These are phyloP conservation scores for Stigmatopora argus DNA, from an alignment of 2,113 vertebrate genomes.

Conservation along the genomic window DNA sequence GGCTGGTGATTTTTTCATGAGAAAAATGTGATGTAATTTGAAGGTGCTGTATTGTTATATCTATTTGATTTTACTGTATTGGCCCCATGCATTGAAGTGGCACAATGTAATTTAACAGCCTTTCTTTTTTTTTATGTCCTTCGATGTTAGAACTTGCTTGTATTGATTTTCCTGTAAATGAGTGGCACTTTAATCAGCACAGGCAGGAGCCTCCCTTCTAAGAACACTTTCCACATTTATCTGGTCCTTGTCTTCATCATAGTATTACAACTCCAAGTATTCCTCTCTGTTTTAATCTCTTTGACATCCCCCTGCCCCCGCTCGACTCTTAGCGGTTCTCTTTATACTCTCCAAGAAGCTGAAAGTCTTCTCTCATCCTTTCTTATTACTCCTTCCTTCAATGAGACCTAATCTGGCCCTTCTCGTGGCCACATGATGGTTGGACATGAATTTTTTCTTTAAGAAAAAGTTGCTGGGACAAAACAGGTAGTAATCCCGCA, in stretches of 20 bases:
- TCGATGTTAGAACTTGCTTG: constrained; percentile 2
- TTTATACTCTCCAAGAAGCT: constrained; percentile 12
- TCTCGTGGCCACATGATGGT: constrained; percentile 33
- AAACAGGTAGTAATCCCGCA: constrained; percentile 16
- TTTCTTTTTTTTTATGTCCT: background rate
- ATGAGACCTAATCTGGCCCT: constrained; percentile 16
- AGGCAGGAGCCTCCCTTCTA: constrained; percentile 13
- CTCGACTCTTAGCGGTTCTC: constrained; percentile 22
- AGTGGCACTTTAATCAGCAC: constrained; percentile 28
- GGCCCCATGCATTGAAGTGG: background rate
- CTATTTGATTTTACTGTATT: background rate
- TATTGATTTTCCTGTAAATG: constrained; percentile 44
- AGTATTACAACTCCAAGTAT: constrained; percentile 28
- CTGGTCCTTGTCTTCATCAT: constrained; percentile 32
- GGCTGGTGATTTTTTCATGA: background rate
- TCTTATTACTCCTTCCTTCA: background rate
- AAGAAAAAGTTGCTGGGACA: constrained; percentile 13
- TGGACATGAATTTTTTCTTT: constrained; percentile 45
- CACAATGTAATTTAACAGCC: background rate
- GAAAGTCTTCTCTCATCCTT: background rate
- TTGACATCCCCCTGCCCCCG: constrained; percentile 33
- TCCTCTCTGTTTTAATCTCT: constrained; percentile 25
- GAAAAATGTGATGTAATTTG: background rate
- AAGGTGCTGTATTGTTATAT: background rate
- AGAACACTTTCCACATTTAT: constrained; percentile 8